Conservation (phyloP, 2,113 vertebrate genomes). For the Hippocampus comes region DNA sequence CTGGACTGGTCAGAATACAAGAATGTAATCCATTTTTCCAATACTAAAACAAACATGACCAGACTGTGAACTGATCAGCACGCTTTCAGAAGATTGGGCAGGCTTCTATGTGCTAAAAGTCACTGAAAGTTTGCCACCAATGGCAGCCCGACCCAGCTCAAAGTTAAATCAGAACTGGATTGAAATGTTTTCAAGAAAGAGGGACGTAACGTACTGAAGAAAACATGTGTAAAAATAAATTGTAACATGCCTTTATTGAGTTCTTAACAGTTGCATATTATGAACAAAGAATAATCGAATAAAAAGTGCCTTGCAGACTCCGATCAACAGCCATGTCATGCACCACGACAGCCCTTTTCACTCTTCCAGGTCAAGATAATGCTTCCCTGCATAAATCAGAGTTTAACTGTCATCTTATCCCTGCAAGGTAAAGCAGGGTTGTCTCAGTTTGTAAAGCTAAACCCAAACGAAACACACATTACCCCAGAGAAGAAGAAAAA, state of each 20-base stretch:
- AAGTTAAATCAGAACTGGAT: background rate
- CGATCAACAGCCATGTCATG: no score
- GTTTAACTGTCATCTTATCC: background rate
- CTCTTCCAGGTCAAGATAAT: no score
- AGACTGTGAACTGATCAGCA: background rate
- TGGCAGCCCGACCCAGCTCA: background rate
- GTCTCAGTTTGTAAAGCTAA: conserved; percentile 2
- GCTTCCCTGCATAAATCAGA: no score
- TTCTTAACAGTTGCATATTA: no score
- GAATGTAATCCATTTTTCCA: background rate
- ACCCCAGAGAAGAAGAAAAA: conserved; percentile 9
- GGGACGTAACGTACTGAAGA: no score
- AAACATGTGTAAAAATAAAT: no score
- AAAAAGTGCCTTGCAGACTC: no score
- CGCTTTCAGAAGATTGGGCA: background rate
- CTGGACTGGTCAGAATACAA: background rate
- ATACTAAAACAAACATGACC: background rate
- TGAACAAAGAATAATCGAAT: no score
- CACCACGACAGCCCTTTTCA: no score
- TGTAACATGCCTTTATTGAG: no score
- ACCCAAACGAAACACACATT: conserved; percentile 19
- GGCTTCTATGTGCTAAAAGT: background rate
- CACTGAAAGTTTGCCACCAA: background rate
- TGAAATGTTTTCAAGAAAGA: background rate
- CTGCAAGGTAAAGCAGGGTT: background rate